Conservation (phyloP, 2,113 vertebrate species). For the Choloepus hoffmanni region DNA sequence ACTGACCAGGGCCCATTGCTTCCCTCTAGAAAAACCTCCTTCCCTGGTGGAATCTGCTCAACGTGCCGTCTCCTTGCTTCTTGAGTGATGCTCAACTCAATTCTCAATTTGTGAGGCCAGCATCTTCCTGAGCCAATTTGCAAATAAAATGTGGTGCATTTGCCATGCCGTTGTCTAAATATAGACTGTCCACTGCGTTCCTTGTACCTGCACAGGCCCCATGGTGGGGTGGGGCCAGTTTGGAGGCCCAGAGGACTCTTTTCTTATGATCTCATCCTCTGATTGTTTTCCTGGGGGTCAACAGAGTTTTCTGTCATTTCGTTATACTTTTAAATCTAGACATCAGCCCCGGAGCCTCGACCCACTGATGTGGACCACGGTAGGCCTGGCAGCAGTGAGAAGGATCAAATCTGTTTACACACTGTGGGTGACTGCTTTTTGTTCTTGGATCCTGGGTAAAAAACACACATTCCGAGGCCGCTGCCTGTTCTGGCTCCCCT, state of each 20-base stretch:
- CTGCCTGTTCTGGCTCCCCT: neutral
- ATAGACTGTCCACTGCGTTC: neutral
- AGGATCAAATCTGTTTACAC: constrained; percentile 49
- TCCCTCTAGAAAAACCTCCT: neutral
- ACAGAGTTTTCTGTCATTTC: neutral
- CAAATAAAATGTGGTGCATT: constrained; percentile 23
- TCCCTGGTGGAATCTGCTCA: neutral
- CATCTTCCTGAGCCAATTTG: constrained; percentile 13
- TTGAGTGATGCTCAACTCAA: neutral
- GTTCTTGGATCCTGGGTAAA: constrained; percentile 40
- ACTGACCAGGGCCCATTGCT: neutral
- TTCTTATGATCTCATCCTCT: constrained; percentile 1
- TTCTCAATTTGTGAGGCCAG: neutral
- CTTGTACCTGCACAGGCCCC: neutral
- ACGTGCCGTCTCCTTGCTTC: neutral
- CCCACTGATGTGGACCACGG: neutral
- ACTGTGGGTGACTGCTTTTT: constrained; percentile 50
- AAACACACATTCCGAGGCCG: constrained; percentile 40
- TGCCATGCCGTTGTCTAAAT: constrained; percentile 49
- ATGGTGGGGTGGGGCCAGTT: neutral
- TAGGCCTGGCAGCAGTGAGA: neutral
- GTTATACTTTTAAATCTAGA: neutral
- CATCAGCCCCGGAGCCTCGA: neutral
- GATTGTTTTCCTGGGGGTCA: neutral
- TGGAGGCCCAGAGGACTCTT: neutral